These are phyloP conservation scores for Premnoplex brunnescens DNA, from an alignment of 2,797 vertebrate species.

Conservation along the genomic window DNA sequence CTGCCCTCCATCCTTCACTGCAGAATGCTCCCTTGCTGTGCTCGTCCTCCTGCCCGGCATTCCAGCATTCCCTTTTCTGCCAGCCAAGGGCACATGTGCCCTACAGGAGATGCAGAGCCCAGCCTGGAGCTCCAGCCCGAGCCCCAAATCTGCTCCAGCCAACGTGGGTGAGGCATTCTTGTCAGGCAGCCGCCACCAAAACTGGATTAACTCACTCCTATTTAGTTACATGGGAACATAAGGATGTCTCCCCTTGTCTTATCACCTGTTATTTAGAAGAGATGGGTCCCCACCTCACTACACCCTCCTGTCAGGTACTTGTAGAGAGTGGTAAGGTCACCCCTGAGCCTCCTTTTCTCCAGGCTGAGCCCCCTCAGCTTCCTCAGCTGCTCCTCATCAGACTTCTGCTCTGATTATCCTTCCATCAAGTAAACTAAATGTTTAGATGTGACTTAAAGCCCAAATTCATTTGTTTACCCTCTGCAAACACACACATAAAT, in stretches of 20 bases:
- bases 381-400: not conserved
- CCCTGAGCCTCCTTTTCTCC: not conserved
- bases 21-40: no score
- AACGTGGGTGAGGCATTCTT: fast-evolving
- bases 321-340: not conserved
- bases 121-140: not conserved
- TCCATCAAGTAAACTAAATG: not conserved
- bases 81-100: not conserved
- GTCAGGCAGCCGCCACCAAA: no score
- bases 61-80: not conserved
- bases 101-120: no score
- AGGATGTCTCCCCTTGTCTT: not conserved
- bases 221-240: not conserved
- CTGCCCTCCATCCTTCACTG: not conserved
- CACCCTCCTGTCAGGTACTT: not conserved
- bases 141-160: fast-evolving
- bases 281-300: not conserved
- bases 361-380: no score
- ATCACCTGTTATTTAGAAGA: not conserved
- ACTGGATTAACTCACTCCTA: not conserved
- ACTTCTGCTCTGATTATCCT: not conserved
- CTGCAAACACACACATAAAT: not conserved
- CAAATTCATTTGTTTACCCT: not conserved
- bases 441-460: not conserved
- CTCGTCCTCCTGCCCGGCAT: fast-evolving